Evolutionary conservation across 2,888 invertebrate genomes (phyloP), one percentile per base, ranked within the genome.

Genomic region (Caenorhabditis sp.): DNA sequence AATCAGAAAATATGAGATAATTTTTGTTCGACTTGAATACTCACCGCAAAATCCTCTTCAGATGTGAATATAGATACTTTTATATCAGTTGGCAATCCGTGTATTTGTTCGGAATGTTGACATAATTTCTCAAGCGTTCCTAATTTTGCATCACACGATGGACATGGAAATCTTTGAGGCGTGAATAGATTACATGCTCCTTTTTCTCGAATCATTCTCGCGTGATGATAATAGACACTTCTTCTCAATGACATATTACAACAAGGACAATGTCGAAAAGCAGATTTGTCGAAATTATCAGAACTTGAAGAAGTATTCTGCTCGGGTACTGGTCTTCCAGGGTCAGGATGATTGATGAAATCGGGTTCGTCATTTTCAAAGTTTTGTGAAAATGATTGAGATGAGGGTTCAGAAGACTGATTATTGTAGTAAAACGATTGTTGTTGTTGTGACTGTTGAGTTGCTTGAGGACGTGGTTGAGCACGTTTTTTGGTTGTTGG

Each of bases 111-210:
- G 76, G 81, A 70, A 55, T 82, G 82, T 12, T 71, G 69, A 37
- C 82, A 82, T 21, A 82, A 54, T 58, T 77, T 79, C 59, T 82
- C 82, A 2, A 82, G 72, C 6, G 78, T 82, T 58, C 80, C 80
- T 19, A 82, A 61, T 10, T 70, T 64, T 17, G 76, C 67, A 26
- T 73, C 76, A 60, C 82, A 82, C 43, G 64, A 60, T 4, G 71
- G 68, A 53, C 82, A 82, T 1, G 80, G 80, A 51, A 82, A 82
- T 51, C 82, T 54, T 59, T 76, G 77, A 17, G 82, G 82, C 1
- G 80, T 82, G 70, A 77, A 80, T 36, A 77, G 55, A 59, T 78
- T 75, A 57, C 82, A 82, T 1, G 77, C 72, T 24, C 82, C 82
- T 51, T 78, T 74, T 58, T 81, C 76, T 27, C 77, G 69, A 43